Conservation (phyloP, 2,113 vertebrate species). For the Gambusia affinis region DNA sequence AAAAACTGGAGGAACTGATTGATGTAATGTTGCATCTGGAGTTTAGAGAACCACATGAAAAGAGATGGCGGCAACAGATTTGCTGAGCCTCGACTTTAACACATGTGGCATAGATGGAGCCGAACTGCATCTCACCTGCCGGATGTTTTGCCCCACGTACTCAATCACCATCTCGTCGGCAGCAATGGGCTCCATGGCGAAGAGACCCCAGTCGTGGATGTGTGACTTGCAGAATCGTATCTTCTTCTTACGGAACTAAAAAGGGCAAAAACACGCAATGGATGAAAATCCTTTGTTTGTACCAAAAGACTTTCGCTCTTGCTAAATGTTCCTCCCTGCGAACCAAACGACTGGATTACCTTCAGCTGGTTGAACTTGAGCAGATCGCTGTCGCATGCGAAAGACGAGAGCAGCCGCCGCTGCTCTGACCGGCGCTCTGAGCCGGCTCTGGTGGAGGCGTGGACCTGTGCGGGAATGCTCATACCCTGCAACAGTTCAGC, state of each 20-base stretch:
- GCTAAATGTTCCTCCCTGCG: too few relatives aligned
- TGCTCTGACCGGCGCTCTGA: conserved; percentile 96
- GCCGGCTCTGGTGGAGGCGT: conserved; percentile 91
- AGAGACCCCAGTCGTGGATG: conserved; percentile 99
- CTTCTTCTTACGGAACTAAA: conserved; percentile 98
- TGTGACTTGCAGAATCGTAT: conserved; percentile 95
- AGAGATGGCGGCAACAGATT: too few relatives aligned
- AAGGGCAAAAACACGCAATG: not conserved
- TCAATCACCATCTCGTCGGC: conserved; percentile 99
- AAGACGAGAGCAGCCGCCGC: conserved; percentile 91
- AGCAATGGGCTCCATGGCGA: conserved; percentile 96
- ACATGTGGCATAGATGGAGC: not conserved
- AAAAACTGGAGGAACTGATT: too few relatives aligned
- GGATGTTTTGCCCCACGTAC: conserved; percentile 98
- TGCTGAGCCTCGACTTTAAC: too few relatives aligned
- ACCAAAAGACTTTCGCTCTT: too few relatives aligned
- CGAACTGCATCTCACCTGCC: conserved; percentile 84
- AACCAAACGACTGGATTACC: conserved; percentile 73
- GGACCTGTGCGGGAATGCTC: conserved; percentile 96
- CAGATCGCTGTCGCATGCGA: conserved; percentile 96
- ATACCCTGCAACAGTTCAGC: conserved; percentile 83
- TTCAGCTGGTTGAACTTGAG: conserved; percentile 99
- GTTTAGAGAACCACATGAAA: too few relatives aligned
- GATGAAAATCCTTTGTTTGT: not conserved
- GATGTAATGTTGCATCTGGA: too few relatives aligned